Conservation (phyloP, 2,888 invertebrate species). For the Patella pellucida region DNA sequence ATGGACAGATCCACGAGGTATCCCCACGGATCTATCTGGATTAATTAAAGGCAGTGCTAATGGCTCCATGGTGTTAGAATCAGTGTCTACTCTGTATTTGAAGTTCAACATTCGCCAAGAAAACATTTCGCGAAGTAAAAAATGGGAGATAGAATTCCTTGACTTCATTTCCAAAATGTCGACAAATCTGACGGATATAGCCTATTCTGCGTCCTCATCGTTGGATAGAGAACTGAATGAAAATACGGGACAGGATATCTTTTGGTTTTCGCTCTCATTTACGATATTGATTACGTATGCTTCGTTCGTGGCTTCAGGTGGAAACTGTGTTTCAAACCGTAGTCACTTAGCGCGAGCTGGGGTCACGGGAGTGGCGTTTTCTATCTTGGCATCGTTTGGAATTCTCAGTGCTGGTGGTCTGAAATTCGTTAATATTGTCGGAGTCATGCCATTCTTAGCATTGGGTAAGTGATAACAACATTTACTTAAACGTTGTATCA, state of each 20-base stretch:
- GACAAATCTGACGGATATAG: neutral
- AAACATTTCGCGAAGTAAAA: conserved; percentile 17
- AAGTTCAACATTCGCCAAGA: conserved; percentile 24
- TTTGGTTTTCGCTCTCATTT: conserved; percentile 29
- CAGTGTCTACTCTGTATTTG: conserved; percentile 18
- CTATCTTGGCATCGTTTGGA: conserved; percentile 50
- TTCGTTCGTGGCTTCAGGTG: conserved; percentile 21
- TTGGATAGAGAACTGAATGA: conserved; percentile 44
- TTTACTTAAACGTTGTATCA: no score
- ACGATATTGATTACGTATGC: conserved; percentile 35
- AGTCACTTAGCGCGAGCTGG: conserved; percentile 38
- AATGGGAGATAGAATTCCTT: neutral
- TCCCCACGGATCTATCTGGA: conserved; percentile 1
- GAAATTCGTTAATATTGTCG: conserved; percentile 49
- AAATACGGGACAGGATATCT: conserved; percentile 35
- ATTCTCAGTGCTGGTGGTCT: conserved; percentile 41
- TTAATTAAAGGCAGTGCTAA: neutral
- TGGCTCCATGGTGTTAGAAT: neutral
- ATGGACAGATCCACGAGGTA: conserved; percentile 13
- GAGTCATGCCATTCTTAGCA: conserved; percentile 53
- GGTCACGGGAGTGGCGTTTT: conserved; percentile 44
- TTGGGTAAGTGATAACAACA: conserved; percentile 49
- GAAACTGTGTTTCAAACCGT: conserved; percentile 32
- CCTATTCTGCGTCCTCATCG: conserved; percentile 46
- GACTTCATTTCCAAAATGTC: neutral